Base-by-base conservation (phyloP, 1,140 invertebrate species). In the Lutraria rhynchaena region DNA sequence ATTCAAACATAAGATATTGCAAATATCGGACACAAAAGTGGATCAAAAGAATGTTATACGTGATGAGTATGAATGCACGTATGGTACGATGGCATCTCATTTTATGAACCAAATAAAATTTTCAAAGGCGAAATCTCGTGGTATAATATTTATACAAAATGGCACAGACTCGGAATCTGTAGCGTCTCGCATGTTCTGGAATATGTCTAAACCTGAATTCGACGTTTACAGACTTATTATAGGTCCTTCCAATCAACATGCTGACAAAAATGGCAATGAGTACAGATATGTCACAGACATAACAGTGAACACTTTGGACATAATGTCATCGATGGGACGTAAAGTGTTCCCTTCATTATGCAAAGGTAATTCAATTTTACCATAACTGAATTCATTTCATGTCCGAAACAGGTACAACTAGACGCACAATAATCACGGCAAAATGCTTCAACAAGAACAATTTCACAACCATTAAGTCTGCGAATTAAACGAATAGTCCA, bases 131-230 rank as follows among this genome's bases (percentile, higher is more conserved):
- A 41, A 15, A 0, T 13, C 44, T 17, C 24, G 27, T 11, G 41
- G 22, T 3, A 31, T 67, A 29, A 49, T 67, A 29, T 67, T 67
- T 31, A 29, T 67, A 17, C 63, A 67, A 49, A 31, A 46, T 5
- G 44, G 41, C 49, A 44, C 2, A 7, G 63, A 67, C 29, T 67
- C 63, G 1, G 44, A 24, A 49, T 11, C 17, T 1, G n/a, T 46
- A n/a, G 63, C 63, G 4, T 29, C 31, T 0, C 17, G 31, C n/a
- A 67, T 67, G 37, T 67, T 67, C 17, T 17, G 15, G 3, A 29
- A 31, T 29, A 15, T 67, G 3, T 27, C 24, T 1, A 49, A 15
- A 24, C 37, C 63, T 17, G 37, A 49, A 3, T 67, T 46, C 31
- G 7, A 46, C 17, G 22, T 67, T 2, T 67, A 51, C 13, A 67